Base-by-base conservation (phyloP, 1,140 invertebrate species). In the Brachystomella parvula region DNA sequence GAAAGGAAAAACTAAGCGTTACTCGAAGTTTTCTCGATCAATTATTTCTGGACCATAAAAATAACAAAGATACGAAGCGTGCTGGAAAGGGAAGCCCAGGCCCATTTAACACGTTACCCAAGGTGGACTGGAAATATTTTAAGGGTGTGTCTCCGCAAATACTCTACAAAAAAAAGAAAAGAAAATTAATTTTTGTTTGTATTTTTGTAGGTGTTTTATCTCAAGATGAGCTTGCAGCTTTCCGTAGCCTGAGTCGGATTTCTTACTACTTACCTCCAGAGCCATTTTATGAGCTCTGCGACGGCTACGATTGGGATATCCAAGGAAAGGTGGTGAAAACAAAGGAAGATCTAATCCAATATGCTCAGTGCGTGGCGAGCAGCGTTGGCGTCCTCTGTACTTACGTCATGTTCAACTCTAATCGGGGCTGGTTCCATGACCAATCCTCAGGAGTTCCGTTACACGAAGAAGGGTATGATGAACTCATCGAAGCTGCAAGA, bases 301-400 rank as follows among this genome's bases (percentile, higher is more conserved):
- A 24, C 6, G 49, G 49, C 21, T 53, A 53, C 49, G 49, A 53
- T 6, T 53, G 49, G 49, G 49, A 53, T 24, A 53, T 53, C 49
- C 6, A 15, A 19, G 49, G 21, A 53, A 53, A 24, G 24, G 12
- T 15, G 21, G 49, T 53, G 24, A 53, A 53, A 24, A 53, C 49
- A 26, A 24, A 15, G 24, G 49, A 9, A 17, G 49, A 53, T 24
- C 6, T 53, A 6, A 24, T 53, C 6, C 12, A 53, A 24, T 53
- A 53, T 24, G 12, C 49, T 15, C 12, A 53, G 24, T 53, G 24
- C 24, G 49, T 53, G 12, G 49, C 49, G 6, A 53, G 49, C 49
- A 53, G 49, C 24, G 49, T 53, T 3, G 49, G 9, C 12, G 49
- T 53, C 49, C 49, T 53, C 49, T 53, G 49, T 24, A 53, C 21